These are phyloP conservation scores for Rhingia campestris DNA, from an alignment of 2,888 invertebrate genomes.

Conservation along the genomic window DNA sequence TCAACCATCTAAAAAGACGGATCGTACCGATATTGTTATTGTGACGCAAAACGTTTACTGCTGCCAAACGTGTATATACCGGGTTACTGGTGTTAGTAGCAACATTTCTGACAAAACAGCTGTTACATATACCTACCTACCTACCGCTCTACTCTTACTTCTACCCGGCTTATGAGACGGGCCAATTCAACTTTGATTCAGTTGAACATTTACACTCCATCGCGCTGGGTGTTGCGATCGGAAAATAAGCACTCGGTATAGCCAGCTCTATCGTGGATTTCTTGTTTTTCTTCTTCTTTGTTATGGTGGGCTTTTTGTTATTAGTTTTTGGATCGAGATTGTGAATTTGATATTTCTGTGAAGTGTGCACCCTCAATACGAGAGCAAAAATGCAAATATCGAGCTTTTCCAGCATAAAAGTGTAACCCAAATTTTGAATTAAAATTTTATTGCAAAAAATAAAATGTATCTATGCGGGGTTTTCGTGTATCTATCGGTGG, in stretches of 20 bases:
- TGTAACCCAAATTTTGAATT: conserved; percentile 56
- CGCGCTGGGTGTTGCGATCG: conserved; percentile 69
- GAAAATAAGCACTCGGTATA: conserved; percentile 13
- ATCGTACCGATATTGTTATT: conserved; percentile 33
- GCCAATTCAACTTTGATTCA: conserved; percentile 68
- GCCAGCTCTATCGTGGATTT: conserved; percentile 35
- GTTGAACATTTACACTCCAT: conserved; percentile 71
- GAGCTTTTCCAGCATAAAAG: conserved; percentile 42
- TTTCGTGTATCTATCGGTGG: conserved; percentile 55
- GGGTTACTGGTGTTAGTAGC: neutral
- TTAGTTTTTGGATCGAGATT: conserved; percentile 25
- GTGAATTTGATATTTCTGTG: conserved; percentile 45
- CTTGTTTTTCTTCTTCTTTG: conserved; percentile 43
- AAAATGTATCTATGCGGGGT: conserved; percentile 34
- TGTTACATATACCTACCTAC: conserved; percentile 26
- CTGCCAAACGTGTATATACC: neutral
- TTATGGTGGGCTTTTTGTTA: conserved; percentile 29
- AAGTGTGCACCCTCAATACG: conserved; percentile 12
- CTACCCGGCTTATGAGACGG: conserved; percentile 65
- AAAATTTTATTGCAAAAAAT: neutral
- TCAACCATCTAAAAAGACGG: conserved; percentile 32
- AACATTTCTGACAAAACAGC: conserved; percentile 32
- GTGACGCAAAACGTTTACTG: conserved; percentile 58
- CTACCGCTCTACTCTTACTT: conserved; percentile 13
- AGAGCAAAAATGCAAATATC: conserved; percentile 31